A percentile compares a stretch with the other conserved stretches of the same genome.
phyloP scores from a whole-genome alignment of 2,797 vertebrate genomes.

The Hippocampus kuda region DNA sequence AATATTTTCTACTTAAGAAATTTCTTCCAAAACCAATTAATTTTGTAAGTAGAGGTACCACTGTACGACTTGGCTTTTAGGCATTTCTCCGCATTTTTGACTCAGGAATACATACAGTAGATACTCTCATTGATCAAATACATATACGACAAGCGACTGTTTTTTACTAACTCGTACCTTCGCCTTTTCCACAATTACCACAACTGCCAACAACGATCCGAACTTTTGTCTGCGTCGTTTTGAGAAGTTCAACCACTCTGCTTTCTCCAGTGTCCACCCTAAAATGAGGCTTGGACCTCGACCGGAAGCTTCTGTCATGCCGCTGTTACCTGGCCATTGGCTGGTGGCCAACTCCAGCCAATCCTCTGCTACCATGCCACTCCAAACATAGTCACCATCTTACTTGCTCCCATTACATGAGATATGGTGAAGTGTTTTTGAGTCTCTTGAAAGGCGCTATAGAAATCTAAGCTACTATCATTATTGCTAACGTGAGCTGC shows the following conservation, averaged over 20 bases:
- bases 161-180: too few species aligned
- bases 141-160: too few species aligned
- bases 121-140: too few species aligned
- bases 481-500: neutral
- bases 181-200: too few species aligned
- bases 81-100: too few species aligned
- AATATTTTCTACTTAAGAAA: too few species aligned
- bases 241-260: neutral
- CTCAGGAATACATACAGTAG: too few species aligned
- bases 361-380: neutral
- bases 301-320: neutral
- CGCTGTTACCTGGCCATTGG: neutral
- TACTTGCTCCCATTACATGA: neutral
- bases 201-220: too few species aligned
- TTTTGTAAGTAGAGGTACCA: too few species aligned
- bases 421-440: neutral
- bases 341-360: neutral
- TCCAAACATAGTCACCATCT: neutral
- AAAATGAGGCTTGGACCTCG: neutral
- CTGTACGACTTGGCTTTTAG: too few species aligned
- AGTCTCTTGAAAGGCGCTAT: neutral
- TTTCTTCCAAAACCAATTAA: too few species aligned
- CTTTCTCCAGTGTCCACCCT: neutral
- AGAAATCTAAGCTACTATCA: neutral
- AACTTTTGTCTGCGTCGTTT: neutral